phyloP scores from a whole-genome alignment of 1,140 invertebrate species.

The Caenorhabditis latens region DNA sequence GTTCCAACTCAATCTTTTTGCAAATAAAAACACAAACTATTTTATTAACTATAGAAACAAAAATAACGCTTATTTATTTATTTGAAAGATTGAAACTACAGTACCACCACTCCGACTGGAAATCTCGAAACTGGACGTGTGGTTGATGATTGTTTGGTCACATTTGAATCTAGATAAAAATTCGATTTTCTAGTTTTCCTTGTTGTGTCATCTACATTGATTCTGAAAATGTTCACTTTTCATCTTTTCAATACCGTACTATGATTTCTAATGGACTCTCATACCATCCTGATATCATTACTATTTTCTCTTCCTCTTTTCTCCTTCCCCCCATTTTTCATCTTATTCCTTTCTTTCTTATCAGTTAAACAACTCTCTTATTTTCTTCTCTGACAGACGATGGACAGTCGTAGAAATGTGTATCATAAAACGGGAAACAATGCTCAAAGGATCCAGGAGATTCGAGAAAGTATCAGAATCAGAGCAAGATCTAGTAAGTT shows the following conservation, averaged over 20 bases:
- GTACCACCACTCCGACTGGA: no score
- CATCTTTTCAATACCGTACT: neutral
- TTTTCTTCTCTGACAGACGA: conserved; percentile 5
- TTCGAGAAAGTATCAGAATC: conserved; percentile 15
- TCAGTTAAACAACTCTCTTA: conserved; percentile 1
- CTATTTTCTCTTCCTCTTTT: neutral
- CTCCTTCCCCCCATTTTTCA: neutral
- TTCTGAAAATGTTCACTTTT: no score
- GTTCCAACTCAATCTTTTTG: no score
- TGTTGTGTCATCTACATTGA: no score
- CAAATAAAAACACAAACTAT: no score
- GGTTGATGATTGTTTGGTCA: no score
- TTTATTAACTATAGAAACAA: no score
- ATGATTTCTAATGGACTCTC: neutral
- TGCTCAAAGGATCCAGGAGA: conserved; percentile 25
- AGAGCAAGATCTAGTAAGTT: conserved; percentile 11
- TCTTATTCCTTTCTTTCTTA: neutral
- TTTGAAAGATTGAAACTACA: no score
- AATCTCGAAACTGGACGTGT: no score
- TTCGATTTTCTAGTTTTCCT: no score
- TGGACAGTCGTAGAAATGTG: conserved; percentile 39
- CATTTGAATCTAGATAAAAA: no score
- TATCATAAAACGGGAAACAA: conserved; percentile 20
- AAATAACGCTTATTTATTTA: no score
- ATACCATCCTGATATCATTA: neutral